Percentiles rank a stretch among this genome's conserved stretches.
Conservation (phyloP, 2,113 vertebrate species). For the Delphinus delphis region DNA sequence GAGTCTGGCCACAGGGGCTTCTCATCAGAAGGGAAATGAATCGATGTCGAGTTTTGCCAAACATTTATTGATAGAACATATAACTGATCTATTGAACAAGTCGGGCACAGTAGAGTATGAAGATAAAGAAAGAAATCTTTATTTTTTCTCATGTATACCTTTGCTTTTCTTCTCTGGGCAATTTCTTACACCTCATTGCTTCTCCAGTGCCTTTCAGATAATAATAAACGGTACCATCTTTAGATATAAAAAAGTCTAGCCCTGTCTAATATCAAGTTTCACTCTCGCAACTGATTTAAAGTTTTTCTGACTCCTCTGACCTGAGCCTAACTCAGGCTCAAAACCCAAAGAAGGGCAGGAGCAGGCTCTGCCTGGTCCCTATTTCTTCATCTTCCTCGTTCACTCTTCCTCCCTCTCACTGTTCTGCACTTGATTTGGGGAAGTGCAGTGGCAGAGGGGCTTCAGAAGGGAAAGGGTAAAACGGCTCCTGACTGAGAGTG, state of each 20-base stretch:
- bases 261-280: neutral
- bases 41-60: neutral
- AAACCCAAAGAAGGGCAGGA: neutral
- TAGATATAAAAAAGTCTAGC: neutral
- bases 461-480: neutral
- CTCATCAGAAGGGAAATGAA: neutral
- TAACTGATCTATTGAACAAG: neutral
- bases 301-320: neutral
- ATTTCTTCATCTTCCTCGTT: fast-evolving
- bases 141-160: neutral
- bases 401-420: neutral
- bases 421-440: neutral
- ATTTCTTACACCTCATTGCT: neutral
- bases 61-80: neutral
- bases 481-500: neutral
- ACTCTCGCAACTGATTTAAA: neutral
- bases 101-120: neutral
- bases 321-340: neutral
- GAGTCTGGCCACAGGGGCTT: neutral
- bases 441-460: neutral
- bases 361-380: neutral
- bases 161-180: neutral
- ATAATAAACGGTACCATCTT: neutral
- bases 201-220: neutral
- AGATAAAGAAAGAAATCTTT: neutral